phyloP scores from a whole-genome alignment of 2,888 invertebrate species.

The Willowsia nigromaculata region DNA sequence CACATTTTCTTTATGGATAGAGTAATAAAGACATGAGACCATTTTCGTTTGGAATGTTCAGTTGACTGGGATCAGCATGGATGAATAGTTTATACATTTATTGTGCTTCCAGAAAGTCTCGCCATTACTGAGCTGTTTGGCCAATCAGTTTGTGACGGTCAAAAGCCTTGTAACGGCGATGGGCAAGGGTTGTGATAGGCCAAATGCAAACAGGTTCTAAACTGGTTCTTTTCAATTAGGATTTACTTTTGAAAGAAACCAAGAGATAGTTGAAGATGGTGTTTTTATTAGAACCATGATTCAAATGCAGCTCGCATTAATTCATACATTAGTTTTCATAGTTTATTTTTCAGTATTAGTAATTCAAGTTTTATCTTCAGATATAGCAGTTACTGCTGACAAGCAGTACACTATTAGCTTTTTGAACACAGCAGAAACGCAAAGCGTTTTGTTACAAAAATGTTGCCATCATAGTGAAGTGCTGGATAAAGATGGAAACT shows the following conservation, averaged over 20 bases:
- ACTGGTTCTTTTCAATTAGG: not conserved
- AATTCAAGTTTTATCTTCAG: not conserved
- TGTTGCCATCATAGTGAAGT: constrained; percentile 26
- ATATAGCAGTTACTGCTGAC: not conserved
- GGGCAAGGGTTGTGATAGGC: not conserved
- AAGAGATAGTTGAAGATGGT: constrained; percentile 2
- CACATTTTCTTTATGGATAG: not conserved
- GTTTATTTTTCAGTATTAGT: not conserved
- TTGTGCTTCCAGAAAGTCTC: not conserved
- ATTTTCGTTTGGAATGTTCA: not conserved
- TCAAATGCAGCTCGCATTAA: not conserved
- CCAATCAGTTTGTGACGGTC: not conserved
- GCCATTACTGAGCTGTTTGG: not conserved
- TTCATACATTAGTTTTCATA: not conserved
- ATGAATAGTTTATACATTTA: not conserved
- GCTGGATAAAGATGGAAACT: constrained; percentile 19
- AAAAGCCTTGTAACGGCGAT: not conserved
- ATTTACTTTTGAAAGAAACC: not conserved
- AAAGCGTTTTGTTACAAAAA: constrained; percentile 28
- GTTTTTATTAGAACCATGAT: not conserved
- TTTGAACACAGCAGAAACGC: constrained; percentile 5
- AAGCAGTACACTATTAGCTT: not conserved
- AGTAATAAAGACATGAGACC: not conserved
- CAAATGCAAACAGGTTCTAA: not conserved
- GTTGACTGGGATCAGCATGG: not conserved